phyloP scores from a whole-genome alignment of 2,113 vertebrate genomes.

The Oryzias woworae region DNA sequence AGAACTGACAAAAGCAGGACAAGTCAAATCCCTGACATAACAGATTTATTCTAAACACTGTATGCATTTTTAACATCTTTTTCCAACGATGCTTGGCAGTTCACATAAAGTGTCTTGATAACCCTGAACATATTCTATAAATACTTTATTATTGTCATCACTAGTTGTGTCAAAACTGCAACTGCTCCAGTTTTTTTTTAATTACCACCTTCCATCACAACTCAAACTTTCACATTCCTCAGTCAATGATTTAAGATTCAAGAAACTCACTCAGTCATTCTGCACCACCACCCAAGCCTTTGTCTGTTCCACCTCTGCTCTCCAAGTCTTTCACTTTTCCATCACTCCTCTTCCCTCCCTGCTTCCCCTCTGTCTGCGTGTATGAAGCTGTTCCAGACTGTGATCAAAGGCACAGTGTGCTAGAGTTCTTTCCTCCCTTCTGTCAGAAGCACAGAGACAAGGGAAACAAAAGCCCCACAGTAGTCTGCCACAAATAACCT shows the following conservation, averaged over 20 bases:
- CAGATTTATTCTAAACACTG: neutral
- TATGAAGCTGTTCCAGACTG: constrained; percentile 60
- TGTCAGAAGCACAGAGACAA: constrained; percentile 62
- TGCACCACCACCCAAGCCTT: constrained; percentile 24
- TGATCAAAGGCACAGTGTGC: constrained; percentile 69
- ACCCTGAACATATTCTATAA: neutral
- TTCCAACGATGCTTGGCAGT: neutral
- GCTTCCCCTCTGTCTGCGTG: constrained; percentile 44
- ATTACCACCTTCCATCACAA: neutral
- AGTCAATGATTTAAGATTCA: constrained; percentile 19
- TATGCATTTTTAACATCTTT: neutral
- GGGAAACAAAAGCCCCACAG: constrained; percentile 70
- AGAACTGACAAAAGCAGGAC: neutral
- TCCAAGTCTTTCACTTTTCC: constrained; percentile 40
- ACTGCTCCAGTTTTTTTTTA: neutral
- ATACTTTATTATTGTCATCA: neutral
- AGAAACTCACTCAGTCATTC: constrained; percentile 15
- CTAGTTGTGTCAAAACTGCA: neutral
- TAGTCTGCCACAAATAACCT: constrained; percentile 75
- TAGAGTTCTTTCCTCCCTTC: constrained; percentile 59
- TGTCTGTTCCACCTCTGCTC: constrained; percentile 40
- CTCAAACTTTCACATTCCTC: neutral
- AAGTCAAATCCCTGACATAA: neutral
- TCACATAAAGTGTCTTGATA: neutral
- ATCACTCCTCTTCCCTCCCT: constrained; percentile 45